These are phyloP conservation scores for Tupiocoris notatus DNA, from an alignment of 2,888 invertebrate species.

Conservation along the genomic window DNA sequence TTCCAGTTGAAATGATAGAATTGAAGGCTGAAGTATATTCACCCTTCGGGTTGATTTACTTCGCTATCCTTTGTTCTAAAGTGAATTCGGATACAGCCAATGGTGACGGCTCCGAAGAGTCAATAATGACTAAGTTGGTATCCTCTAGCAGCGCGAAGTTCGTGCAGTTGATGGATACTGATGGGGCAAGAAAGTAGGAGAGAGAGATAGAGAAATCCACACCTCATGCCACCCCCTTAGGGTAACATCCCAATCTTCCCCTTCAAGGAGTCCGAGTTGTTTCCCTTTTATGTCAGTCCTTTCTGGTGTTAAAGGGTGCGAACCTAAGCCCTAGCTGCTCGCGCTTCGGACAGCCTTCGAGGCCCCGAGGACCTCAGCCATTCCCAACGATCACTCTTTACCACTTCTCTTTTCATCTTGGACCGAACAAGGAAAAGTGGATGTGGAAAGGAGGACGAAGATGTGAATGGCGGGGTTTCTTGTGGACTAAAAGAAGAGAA, in stretches of 20 bases:
- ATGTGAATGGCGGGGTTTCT: background rate
- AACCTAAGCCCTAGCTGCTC: conserved; percentile 31
- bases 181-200: conserved; percentile 8
- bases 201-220: conserved; percentile 5
- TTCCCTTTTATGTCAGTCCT: conserved; percentile 40
- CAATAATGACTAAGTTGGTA: conserved; percentile 34
- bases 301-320: conserved; percentile 37
- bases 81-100: background rate
- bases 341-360: conserved; percentile 14
- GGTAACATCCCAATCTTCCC: conserved; percentile 38
- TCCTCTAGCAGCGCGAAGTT: background rate
- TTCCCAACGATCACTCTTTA: background rate
- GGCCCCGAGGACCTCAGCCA: conserved; percentile 15
- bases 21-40: too few relatives aligned
- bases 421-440: background rate
- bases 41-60: too few relatives aligned
- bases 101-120: background rate
- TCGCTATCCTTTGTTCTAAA: background rate
- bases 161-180: conserved; percentile 25
- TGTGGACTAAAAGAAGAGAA: conserved; percentile 1
- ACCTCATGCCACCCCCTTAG: conserved; percentile 17
- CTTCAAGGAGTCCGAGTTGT: conserved; percentile 37
- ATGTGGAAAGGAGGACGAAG: background rate
- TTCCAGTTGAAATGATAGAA: too few relatives aligned
- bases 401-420: background rate